Evolutionary conservation across 2,797 vertebrate species (phyloP).

Genomic region (Nannoperca australis): DNA sequence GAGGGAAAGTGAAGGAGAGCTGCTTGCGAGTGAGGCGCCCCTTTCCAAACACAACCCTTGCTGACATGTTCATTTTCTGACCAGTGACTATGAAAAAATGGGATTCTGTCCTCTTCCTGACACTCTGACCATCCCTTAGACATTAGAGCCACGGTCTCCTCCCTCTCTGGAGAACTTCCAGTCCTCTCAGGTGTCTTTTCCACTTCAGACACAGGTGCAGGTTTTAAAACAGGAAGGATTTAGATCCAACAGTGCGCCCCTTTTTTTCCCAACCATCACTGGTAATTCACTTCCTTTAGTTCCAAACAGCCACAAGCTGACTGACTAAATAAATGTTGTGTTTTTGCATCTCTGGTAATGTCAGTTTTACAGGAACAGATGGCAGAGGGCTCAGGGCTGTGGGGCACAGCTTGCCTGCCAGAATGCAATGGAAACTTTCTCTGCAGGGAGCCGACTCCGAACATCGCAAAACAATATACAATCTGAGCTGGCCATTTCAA

Average conservation of each 20-base stretch:
- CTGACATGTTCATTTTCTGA: constrained; percentile 74
- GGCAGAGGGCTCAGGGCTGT: constrained; percentile 73
- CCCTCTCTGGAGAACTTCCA: constrained; percentile 66
- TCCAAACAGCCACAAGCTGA: constrained; percentile 62
- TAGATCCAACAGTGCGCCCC: constrained; percentile 8
- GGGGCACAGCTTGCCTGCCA: constrained; percentile 77
- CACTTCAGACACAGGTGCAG: constrained; percentile 27
- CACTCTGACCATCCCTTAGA: constrained; percentile 35
- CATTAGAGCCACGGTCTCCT: constrained; percentile 36
- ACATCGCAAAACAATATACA: constrained; percentile 45
- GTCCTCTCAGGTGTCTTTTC: constrained; percentile 51
- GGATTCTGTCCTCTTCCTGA: constrained; percentile 39
- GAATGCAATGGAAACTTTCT: constrained; percentile 80
- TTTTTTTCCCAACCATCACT: not conserved
- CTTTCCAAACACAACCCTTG: constrained; percentile 70
- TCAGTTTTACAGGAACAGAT: constrained; percentile 75
- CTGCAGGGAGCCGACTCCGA: constrained; percentile 58
- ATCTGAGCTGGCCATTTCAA: constrained; percentile 27
- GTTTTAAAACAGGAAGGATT: constrained; percentile 9
- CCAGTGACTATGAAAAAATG: constrained; percentile 34
- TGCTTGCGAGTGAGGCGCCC: constrained; percentile 68
- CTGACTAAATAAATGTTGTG: constrained; percentile 56
- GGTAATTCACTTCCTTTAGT: constrained; percentile 34
- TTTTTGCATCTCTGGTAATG: constrained; percentile 64
- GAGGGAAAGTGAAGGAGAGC: constrained; percentile 69